phyloP scores from a whole-genome alignment of 2,797 vertebrate species.

The Tragopan temminckii region DNA sequence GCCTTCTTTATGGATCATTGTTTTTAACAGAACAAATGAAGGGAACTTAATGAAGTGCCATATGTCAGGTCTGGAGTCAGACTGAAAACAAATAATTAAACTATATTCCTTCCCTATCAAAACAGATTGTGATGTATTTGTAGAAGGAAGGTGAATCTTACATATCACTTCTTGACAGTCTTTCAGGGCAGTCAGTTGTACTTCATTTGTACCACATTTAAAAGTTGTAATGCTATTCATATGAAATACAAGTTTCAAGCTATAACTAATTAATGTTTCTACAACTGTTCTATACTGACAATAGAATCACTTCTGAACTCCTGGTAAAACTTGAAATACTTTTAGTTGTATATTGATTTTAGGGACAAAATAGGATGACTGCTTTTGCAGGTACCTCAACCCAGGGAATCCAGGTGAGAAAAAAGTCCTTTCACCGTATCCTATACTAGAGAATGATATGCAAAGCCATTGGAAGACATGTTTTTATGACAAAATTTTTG shows the following conservation, averaged over 20 bases:
- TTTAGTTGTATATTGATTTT: background rate
- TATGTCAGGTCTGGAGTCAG: slow-evolving; percentile 76
- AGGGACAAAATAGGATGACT: background rate
- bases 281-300: background rate
- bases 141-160: slow-evolving; percentile 69
- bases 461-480: background rate
- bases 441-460: background rate
- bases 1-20: slow-evolving; percentile 42
- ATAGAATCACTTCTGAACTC: slow-evolving; percentile 8
- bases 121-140: slow-evolving; percentile 74
- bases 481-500: background rate
- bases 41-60: slow-evolving; percentile 70
- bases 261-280: slow-evolving; percentile 12
- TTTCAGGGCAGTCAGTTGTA: slow-evolving; percentile 36
- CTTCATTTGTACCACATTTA: slow-evolving; percentile 29
- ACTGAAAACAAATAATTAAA: slow-evolving; percentile 82
- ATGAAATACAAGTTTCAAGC: slow-evolving; percentile 34
- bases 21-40: slow-evolving; percentile 71
- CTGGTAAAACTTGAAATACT: background rate
- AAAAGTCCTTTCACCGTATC: background rate
- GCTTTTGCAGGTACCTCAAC: background rate
- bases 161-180: slow-evolving; percentile 72
- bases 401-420: background rate
- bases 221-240: slow-evolving; percentile 28
- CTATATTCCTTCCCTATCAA: slow-evolving; percentile 68